A percentile compares a stretch with the other conserved stretches of the same genome.
Conservation (phyloP, 2,888 invertebrate genomes). For the Philereme transversata region DNA sequence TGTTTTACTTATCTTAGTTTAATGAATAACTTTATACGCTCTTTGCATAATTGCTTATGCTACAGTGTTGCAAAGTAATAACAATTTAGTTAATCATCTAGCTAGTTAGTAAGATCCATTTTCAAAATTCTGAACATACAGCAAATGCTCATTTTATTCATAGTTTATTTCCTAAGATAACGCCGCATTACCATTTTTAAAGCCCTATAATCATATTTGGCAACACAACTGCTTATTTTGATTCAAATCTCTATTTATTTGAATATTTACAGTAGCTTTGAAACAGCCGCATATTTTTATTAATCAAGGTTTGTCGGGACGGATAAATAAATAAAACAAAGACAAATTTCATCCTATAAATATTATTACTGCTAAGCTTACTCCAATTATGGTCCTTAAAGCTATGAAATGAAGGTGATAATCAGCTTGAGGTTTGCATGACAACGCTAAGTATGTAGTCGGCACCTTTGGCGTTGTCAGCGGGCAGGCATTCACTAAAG, state of each 20-base stretch:
- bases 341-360: conserved; percentile 2
- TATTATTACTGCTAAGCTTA: not conserved
- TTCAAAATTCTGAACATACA: not conserved
- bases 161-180: conserved; percentile 13
- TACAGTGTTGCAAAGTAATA: too few species aligned
- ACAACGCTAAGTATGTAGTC: conserved; percentile 10
- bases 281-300: conserved; percentile 35
- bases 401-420: conserved; percentile 7
- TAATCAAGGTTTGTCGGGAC: conserved; percentile 40
- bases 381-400: conserved; percentile 10
- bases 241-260: conserved; percentile 47
- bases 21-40: too few species aligned
- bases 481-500: conserved; percentile 41
- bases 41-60: too few species aligned
- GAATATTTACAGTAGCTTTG: conserved; percentile 23
- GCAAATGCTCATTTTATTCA: conserved; percentile 22
- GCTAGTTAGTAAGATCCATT: not conserved
- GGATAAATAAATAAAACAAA: conserved; percentile 30
- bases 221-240: conserved; percentile 39
- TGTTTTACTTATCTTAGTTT: too few species aligned
- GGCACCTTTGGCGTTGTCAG: conserved; percentile 37
- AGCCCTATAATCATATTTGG: conserved; percentile 34
- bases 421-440: conserved; percentile 20
- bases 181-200: conserved; percentile 22
- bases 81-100: not conserved